These are phyloP conservation scores for Diabrotica balteata DNA, from an alignment of 2,888 invertebrate species.

Conservation along the genomic window DNA sequence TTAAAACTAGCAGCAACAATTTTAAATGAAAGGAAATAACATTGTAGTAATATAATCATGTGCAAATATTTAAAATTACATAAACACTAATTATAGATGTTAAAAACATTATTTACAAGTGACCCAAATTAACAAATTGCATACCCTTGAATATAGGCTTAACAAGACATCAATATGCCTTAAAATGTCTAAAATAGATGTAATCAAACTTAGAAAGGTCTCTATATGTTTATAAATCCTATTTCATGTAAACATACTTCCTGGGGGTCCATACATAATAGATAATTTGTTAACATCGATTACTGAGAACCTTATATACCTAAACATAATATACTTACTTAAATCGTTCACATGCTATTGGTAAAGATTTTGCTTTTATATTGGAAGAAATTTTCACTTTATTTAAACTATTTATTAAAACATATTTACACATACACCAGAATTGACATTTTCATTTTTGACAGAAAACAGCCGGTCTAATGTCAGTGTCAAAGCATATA, in stretches of 20 bases:
- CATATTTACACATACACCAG: slow-evolving; percentile 6
- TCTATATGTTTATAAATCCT: background rate
- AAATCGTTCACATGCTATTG: slow-evolving; percentile 7
- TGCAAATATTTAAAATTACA: too few relatives aligned
- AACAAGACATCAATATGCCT: too few relatives aligned
- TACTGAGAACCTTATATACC: background rate
- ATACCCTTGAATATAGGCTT: too few relatives aligned
- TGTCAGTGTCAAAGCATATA: background rate
- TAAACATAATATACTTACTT: background rate
- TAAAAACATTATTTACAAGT: too few relatives aligned
- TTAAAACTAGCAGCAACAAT: too few relatives aligned
- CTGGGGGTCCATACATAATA: slow-evolving; percentile 7
- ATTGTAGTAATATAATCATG: too few relatives aligned
- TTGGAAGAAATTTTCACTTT: background rate
- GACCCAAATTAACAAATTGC: too few relatives aligned
- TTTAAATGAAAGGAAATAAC: too few relatives aligned
- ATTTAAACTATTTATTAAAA: background rate
- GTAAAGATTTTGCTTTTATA: background rate
- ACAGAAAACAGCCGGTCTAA: slow-evolving; percentile 1
- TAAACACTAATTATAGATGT: too few relatives aligned
- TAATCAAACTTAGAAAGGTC: background rate
- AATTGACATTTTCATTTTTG: slow-evolving; percentile 5
- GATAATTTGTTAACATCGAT: background rate
- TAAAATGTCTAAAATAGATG: too few relatives aligned
- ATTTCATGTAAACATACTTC: slow-evolving; percentile 5